Base-by-base conservation (phyloP, 2,888 invertebrate species). In the Torymus texanus region DNA sequence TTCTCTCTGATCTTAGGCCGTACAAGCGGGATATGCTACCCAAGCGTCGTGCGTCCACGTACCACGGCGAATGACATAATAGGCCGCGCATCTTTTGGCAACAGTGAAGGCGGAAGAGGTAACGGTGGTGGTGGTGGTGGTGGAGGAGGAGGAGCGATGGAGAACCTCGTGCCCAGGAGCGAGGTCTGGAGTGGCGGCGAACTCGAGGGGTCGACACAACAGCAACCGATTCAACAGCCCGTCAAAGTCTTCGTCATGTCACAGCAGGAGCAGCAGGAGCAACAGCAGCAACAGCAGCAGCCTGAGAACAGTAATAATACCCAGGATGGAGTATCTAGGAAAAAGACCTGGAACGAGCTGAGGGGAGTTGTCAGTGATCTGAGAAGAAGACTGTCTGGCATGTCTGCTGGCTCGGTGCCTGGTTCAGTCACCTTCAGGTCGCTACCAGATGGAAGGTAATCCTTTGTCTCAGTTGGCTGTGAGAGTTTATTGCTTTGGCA, bases 381-480 rank as follows among this genome's bases (percentile, higher is more conserved):
- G 84, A 92, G 97, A 14, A 94, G 95, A 84, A 94, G 95, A 87
- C 89, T 97, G 79, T 95, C 95, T 2, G 94, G 94, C 74, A 91
- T 96, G 56, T 96, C 96, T 0, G 94, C 95, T 0, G 95, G 96
- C 92, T 89, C 89, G 3, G 94, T 96, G 21, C 97, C 97, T 0
- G 94, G 94, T 85, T 95, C 95, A 67, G 94, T 97, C 84, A 94
- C 95, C 53, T 97, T 97, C 90, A 93, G 96, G 78, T 94, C 93
- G 41, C 91, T 97, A 56, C 93, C 93, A 73, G 96, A 95, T 90
- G 96, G 95, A 55, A 85, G 90, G 90, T 90, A 66, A 71, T 62
- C 11, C 11, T 50, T 56, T 56, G 68, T 41, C 29, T 16, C 62
- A 63, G n/a, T 8, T 24, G 14, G n/a, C 1, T 24, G 14, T 14